These are phyloP conservation scores for Emydoidea blandingii DNA, from an alignment of 2,797 vertebrate genomes.

Conservation along the genomic window DNA sequence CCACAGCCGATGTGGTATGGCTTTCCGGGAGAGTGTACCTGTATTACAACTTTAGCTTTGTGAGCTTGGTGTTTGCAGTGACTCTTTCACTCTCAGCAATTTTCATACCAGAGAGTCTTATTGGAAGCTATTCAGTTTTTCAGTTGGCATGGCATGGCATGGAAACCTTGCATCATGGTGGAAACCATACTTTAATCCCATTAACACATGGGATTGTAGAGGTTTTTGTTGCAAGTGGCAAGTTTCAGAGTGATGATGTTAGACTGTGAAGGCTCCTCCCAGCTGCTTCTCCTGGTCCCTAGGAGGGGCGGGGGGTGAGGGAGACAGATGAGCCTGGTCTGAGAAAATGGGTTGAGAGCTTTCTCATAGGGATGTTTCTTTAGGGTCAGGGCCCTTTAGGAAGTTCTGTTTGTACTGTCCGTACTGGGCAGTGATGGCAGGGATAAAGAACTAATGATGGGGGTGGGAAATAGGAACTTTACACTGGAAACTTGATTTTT, in stretches of 20 bases:
- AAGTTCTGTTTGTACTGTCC: not conserved
- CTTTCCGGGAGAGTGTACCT: fast-evolving
- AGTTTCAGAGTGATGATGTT: not conserved
- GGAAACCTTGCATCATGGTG: not conserved
- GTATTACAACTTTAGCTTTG: not conserved
- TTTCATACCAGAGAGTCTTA: not conserved
- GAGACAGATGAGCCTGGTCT: not conserved
- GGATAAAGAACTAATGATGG: not conserved
- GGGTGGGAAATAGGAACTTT: not conserved
- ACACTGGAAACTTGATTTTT: too few species aligned
- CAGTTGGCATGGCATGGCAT: not conserved
- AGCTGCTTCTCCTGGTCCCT: not conserved
- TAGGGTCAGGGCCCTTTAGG: not conserved
- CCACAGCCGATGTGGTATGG: not conserved
- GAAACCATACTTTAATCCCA: fast-evolving
- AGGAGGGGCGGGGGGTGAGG: not conserved
- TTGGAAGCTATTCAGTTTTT: not conserved
- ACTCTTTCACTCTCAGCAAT: not conserved
- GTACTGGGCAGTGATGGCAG: not conserved
- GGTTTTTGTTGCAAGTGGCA: not conserved
- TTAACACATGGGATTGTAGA: not conserved
- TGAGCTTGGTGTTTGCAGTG: fast-evolving
- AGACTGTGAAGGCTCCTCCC: not conserved
- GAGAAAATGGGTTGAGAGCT: not conserved
- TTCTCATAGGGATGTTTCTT: not conserved